phyloP scores from a whole-genome alignment of 1,140 invertebrate species.

The Macrobrachium rosenbergii region DNA sequence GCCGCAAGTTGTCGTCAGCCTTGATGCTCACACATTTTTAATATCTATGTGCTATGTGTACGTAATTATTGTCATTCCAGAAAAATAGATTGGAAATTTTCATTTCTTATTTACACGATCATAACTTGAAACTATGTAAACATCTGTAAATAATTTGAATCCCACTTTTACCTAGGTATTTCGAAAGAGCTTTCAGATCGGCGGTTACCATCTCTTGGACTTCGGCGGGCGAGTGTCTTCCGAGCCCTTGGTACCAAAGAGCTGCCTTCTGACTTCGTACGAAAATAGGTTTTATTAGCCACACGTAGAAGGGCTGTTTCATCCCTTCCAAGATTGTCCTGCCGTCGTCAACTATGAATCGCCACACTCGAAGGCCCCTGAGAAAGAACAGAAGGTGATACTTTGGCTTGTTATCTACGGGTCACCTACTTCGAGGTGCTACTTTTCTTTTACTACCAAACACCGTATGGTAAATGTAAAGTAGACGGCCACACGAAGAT shows the following conservation, averaged over 20 bases:
- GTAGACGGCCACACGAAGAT: no score
- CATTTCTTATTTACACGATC: background rate
- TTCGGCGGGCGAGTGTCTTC: background rate
- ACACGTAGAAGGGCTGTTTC: background rate
- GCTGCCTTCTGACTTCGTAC: background rate
- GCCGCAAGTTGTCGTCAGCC: no score
- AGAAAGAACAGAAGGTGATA: background rate
- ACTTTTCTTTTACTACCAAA: no score
- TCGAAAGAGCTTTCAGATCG: constrained; percentile 30
- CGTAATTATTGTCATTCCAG: no score
- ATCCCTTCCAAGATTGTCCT: constrained; percentile 4
- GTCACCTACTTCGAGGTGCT: no score
- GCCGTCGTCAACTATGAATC: constrained; percentile 19
- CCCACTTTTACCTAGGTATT: background rate
- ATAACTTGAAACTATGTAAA: no score
- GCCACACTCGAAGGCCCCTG: constrained; percentile 22
- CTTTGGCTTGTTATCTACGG: no score
- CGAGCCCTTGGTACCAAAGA: constrained; percentile 26
- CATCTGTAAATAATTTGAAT: background rate
- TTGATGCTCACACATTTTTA: no score
- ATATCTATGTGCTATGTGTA: no score
- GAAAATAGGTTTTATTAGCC: background rate
- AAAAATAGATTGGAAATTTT: no score
- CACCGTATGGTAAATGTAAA: no score
- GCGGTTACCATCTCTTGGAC: constrained; percentile 5